Evolutionary conservation across 2,113 vertebrate species (phyloP).

Genomic region (Myotis brandtii): DNA sequence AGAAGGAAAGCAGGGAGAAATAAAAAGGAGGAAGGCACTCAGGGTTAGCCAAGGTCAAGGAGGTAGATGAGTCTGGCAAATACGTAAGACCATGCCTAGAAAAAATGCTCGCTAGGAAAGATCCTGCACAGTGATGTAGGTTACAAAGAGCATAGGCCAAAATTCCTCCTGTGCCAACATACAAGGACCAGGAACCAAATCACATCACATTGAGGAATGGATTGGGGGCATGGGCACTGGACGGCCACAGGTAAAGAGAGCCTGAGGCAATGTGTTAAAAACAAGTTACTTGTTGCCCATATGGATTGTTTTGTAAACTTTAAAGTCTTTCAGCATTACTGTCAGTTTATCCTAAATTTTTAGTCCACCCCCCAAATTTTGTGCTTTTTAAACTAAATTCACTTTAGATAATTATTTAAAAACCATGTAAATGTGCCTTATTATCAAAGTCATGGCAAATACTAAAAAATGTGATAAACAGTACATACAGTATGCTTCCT

Average conservation of each 20-base stretch:
- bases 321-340: background rate
- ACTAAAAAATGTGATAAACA: background rate
- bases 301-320: background rate
- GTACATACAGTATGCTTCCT: background rate
- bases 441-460: slow-evolving; percentile 25
- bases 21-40: background rate
- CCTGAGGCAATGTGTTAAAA: background rate
- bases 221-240: background rate
- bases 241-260: background rate
- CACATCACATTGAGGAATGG: background rate
- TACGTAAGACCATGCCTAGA: background rate
- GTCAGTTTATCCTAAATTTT: background rate
- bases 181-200: background rate
- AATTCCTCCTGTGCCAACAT: background rate
- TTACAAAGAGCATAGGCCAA: background rate
- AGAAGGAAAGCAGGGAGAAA: background rate
- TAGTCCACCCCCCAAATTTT: background rate
- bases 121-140: background rate
- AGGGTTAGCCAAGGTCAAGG: background rate
- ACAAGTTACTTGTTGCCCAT: background rate
- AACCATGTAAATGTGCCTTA: background rate
- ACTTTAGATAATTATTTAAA: background rate
- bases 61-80: slow-evolving; percentile 2
- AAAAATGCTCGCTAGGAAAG: slow-evolving; percentile 18
- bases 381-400: background rate